Evolutionary conservation across 2,888 invertebrate species (phyloP).

Genomic region (Xestia sexstrigata): DNA sequence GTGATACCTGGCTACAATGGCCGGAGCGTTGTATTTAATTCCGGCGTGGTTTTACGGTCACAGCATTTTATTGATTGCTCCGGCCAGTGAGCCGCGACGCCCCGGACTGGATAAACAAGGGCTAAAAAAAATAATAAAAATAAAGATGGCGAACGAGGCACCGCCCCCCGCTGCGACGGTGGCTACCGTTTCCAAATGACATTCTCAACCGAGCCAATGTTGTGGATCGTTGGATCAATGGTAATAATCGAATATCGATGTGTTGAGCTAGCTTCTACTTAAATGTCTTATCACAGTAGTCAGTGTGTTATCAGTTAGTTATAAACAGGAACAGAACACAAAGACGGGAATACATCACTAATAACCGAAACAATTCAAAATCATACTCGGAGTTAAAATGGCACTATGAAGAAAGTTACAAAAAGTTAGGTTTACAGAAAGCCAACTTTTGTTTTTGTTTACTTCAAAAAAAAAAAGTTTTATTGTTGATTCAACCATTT

Average conservation of each 20-base stretch:
- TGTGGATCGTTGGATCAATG: slow-evolving; percentile 59
- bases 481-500: too few species aligned
- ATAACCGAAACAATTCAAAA: background rate
- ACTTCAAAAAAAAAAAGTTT: too few species aligned
- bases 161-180: slow-evolving; percentile 86
- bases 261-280: background rate
- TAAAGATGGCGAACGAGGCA: slow-evolving; percentile 86
- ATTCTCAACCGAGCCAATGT: slow-evolving; percentile 79
- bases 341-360: background rate
- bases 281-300: background rate
- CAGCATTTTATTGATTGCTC: slow-evolving; percentile 88
- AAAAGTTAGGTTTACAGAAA: background rate
- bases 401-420: background rate
- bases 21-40: slow-evolving; percentile 83
- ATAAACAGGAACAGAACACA: background rate
- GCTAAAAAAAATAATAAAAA: slow-evolving; percentile 85
- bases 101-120: slow-evolving; percentile 88
- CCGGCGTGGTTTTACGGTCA: slow-evolving; percentile 85
- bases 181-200: slow-evolving; percentile 89
- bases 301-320: background rate
- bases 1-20: slow-evolving; percentile 73
- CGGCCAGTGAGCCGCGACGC: slow-evolving; percentile 85
- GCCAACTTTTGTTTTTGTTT: too few species aligned
- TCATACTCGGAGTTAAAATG: background rate
- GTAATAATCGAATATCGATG: slow-evolving; percentile 64